Percentiles rank a stretch among this genome's conserved stretches.
Conservation (phyloP, 2,113 vertebrate genomes). For the Thunnus maccoyii region DNA sequence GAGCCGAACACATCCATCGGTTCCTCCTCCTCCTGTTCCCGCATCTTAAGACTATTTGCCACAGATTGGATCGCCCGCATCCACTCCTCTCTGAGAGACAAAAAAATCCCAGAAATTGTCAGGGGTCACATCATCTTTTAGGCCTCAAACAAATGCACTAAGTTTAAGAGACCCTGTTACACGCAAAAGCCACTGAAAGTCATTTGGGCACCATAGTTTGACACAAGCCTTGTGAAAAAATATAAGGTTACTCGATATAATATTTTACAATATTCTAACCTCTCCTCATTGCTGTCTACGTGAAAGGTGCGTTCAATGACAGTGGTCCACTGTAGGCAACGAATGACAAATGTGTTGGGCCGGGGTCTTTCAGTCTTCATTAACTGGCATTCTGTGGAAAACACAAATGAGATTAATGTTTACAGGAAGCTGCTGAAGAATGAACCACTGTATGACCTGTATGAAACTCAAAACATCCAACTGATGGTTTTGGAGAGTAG, state of each 20-base stretch:
- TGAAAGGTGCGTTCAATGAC: constrained; percentile 94
- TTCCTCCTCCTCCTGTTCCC: constrained; percentile 82
- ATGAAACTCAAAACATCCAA: too few relatives aligned
- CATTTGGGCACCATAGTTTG: not conserved
- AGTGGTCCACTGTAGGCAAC: constrained; percentile 93
- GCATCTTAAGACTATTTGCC: constrained; percentile 89
- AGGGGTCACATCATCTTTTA: not conserved
- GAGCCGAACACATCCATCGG: constrained; percentile 87
- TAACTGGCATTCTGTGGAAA: constrained; percentile 81
- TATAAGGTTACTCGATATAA: not conserved
- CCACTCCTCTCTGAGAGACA: constrained; percentile 88
- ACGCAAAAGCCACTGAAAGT: not conserved
- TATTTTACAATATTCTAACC: constrained; percentile 70
- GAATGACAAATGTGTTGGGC: constrained; percentile 93
- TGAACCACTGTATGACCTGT: not conserved
- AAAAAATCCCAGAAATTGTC: not conserved
- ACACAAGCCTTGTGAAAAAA: not conserved
- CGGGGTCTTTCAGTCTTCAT: constrained; percentile 90
- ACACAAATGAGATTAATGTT: not conserved
- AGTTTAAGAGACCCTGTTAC: not conserved
- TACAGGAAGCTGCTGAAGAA: not conserved
- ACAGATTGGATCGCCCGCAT: constrained; percentile 92
- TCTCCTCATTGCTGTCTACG: constrained; percentile 90
- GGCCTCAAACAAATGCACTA: not conserved
- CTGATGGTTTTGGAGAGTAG: too few relatives aligned